Evolutionary conservation across 1,140 invertebrate species (phyloP), one percentile per base, ranked within the genome.

Genomic region (Neodiprion virginianus): DNA sequence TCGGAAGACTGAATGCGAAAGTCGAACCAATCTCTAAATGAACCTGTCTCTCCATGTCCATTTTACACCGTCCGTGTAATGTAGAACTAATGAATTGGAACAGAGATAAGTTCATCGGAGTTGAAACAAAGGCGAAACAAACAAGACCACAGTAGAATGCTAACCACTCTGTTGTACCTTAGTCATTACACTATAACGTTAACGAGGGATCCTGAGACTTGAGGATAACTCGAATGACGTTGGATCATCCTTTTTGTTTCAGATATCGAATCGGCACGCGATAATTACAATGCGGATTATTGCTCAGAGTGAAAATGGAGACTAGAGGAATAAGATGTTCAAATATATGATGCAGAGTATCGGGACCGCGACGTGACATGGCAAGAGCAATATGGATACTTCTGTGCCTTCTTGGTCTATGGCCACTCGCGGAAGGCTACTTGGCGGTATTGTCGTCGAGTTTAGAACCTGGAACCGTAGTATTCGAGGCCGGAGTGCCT

Each of bases 401-500:
- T 49, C 67, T 82, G 48, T 75, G 81, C 40, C 75, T 83, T 66
- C 75, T 83, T 69, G 71, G 77, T 53, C 76, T 75, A 40, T 69
- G 84, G 3, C 80, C 78, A 65, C 72, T 85, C 47, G 77, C 79
- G 71, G 77, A 81, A 7, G 79, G 79, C 12, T 96, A 95, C 82
- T 86, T 96, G 80, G 90, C 95, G 74, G 90, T 95, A 74, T 89
- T 95, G 67, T 91, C 93, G 48, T 93, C 95, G 84, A 89, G 91
- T 67, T 88, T 92, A 68, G 90, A 90, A 4, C 89, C 93, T 0
- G 94, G 94, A 8, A 89, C 92, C 53, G 84, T 92, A n/a, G 90
- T 96, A 66, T 94, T 96, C 86, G 94, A 96, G 87, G 93, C 94
- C 9, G 94, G 93, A 5, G 93, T 95, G n/a, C 94, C 94, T 70